Evolutionary conservation across 1,140 invertebrate species (phyloP), one percentile per base, ranked within the genome.

Genomic region (Pseudomyrmex dendroicus): DNA sequence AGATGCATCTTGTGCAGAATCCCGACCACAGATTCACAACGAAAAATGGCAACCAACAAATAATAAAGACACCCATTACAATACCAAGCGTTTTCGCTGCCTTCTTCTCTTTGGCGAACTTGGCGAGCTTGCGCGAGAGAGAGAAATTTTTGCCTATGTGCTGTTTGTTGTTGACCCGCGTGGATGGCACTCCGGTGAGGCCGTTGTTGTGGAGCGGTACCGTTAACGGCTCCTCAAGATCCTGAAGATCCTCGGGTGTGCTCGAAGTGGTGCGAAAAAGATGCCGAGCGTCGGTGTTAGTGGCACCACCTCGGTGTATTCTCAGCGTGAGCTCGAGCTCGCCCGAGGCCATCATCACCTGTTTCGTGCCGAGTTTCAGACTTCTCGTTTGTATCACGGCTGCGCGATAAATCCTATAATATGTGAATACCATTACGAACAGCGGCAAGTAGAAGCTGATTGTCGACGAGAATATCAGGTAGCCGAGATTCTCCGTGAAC

Each of bases 11-110:
- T 46, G 96, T 95, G 93, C 98, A 99, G 90, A 99, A 97, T 0
- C 98, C 98, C 9, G 97, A 97, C 87, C 99, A 93, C 80, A 98
- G 95, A 93, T 99, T 99, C 73, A 99, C 97, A 61, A 99, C 98
- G 94, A 99, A 99, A 94, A 99, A 99, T 52, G 99, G 99, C 84
- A 99, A 95, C 98, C 98, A 99, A 92, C 99, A 99, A 67, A 99
- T 96, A 89, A 99, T 99, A 93, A 99, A 99, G 50, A 99, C 98
- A n/a, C 99, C 99, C 97, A 98, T 98, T 73, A 98, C 97, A 89
- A 99, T 98, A 52, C 98, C 98, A 73, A 99, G 94, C 1, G 98
- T 99, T 91, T 99, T 98, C 0, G 98, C 98, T 4, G 98, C 98
- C 92, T 99, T 99, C 93, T 99, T 99, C 92, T 99, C 98, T 92